Conservation (phyloP, 2,113 vertebrate species). For the Chinchilla lanigera region DNA sequence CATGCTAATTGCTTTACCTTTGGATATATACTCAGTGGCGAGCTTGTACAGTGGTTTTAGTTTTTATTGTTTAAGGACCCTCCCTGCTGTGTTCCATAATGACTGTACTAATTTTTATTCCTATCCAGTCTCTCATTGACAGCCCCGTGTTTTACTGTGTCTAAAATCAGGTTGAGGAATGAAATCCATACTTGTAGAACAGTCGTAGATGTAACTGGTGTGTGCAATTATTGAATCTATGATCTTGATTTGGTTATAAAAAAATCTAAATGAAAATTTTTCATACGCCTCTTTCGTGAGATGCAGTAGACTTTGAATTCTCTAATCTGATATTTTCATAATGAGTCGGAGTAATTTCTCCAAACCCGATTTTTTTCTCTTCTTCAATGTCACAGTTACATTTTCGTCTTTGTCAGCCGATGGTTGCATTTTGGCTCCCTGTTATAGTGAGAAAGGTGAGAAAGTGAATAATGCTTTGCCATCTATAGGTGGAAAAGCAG, state of each 20-base stretch:
- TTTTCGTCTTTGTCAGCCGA: background rate
- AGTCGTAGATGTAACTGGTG: background rate
- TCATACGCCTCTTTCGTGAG: background rate
- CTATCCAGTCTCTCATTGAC: background rate
- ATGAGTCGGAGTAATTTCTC: constrained; percentile 37
- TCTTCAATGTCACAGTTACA: constrained; percentile 34
- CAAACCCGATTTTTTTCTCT: constrained; percentile 52
- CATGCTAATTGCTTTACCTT: background rate
- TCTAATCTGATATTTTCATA: constrained; percentile 11
- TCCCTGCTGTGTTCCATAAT: background rate
- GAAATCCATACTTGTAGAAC: background rate
- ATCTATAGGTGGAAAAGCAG: background rate
- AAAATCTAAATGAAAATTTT: background rate
- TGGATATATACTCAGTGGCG: background rate
- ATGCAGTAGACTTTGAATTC: constrained; percentile 48
- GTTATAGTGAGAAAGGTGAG: background rate
- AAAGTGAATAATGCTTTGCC: constrained; percentile 22
- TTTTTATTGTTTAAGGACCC: background rate
- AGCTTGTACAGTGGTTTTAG: background rate
- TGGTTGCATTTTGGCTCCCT: background rate
- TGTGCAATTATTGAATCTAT: background rate
- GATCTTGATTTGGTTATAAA: background rate
- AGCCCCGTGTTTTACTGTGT: background rate
- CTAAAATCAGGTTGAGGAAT: background rate
- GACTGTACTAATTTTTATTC: background rate